Evolutionary conservation across 2,797 vertebrate genomes (phyloP), one percentile per base, ranked within the genome.

Genomic region (Melopsittacus undulatus): DNA sequence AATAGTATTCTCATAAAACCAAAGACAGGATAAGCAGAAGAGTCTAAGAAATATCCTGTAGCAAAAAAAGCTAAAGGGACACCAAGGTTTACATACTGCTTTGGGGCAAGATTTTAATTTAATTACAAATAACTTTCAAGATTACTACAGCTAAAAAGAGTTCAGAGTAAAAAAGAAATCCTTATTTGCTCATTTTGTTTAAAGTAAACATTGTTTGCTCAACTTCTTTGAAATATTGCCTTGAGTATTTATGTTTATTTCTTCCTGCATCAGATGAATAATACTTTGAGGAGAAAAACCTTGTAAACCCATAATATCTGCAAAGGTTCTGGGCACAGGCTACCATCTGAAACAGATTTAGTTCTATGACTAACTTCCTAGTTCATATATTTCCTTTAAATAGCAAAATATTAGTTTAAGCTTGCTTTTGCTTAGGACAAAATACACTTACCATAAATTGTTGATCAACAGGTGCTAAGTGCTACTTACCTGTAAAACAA

Each of bases 401-500:
- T 30, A 77, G 68, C 9, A 63, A 76, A 83, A 24, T 8, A 86
- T 0, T 0, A 87, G 21, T 80, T 92, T 13, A 52, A 57, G 26
- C 64, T 52, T 38, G 13, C 2, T 61, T 56, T 80, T 87, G 11
- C 9, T 54, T 45, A 56, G n/a, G 54, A 70, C 24, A 87, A 74
- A 75, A 78, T 34, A 73, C 29, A 95, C 96, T 94, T 91, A 97
- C 96, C 54, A 0, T 42, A 74, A 92, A 64, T 46, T 52, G 42
- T 21, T 90, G 74, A 72, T n/a, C 56, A 72, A 34, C 10, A 13
- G 42, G 10, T 79, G 21, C 18, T 40, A 59, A 68, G 61, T 21
- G n/a, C 49, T 94, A 97, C 97, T 97, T 93, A 97, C 96, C 97
- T 97, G 77, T 38, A 96, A 97, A 95, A 89, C 7, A 94, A 95